A percentile compares a stretch with the other conserved stretches of the same genome.
These are phyloP conservation scores for Pangasius djambal DNA, from an alignment of 2,797 vertebrate species.

Conservation along the genomic window DNA sequence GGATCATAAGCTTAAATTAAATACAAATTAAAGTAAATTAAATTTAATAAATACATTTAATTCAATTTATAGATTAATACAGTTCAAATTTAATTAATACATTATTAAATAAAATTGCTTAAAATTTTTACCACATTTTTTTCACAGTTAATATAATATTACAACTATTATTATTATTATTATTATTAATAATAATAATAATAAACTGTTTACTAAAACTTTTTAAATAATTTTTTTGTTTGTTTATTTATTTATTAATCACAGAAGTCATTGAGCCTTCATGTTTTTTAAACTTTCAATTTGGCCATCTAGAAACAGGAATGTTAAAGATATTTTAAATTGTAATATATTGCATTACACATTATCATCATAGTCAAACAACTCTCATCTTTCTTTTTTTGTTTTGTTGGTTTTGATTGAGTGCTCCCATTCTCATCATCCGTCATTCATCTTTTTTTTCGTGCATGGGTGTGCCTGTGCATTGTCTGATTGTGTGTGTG, in stretches of 20 bases:
- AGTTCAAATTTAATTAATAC: too few relatives aligned
- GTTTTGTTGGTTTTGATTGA: constrained; percentile 39
- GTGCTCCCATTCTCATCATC: constrained; percentile 46
- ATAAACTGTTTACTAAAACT: too few relatives aligned
- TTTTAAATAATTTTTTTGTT: not conserved
- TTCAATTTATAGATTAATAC: too few relatives aligned
- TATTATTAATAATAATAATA: not conserved
- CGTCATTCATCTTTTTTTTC: constrained; percentile 53
- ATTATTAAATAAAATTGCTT: not conserved
- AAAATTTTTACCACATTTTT: not conserved
- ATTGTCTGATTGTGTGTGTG: constrained; percentile 56
- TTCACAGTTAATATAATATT: not conserved
- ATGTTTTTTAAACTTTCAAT: not conserved
- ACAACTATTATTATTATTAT: not conserved
- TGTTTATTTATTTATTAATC: not conserved
- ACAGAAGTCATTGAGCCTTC: not conserved
- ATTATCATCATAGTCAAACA: constrained; percentile 42
- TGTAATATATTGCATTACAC: not conserved
- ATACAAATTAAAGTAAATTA: not conserved
- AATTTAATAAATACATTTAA: too few relatives aligned
- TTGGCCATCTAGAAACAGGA: not conserved
- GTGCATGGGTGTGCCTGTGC: constrained; percentile 63
- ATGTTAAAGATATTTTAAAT: not conserved
- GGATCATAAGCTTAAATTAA: not conserved
- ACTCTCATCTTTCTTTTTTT: constrained; percentile 57